A percentile compares a stretch with the other conserved stretches of the same genome.
Conservation (phyloP, 2,113 vertebrate species). For the Verasper variegatus region DNA sequence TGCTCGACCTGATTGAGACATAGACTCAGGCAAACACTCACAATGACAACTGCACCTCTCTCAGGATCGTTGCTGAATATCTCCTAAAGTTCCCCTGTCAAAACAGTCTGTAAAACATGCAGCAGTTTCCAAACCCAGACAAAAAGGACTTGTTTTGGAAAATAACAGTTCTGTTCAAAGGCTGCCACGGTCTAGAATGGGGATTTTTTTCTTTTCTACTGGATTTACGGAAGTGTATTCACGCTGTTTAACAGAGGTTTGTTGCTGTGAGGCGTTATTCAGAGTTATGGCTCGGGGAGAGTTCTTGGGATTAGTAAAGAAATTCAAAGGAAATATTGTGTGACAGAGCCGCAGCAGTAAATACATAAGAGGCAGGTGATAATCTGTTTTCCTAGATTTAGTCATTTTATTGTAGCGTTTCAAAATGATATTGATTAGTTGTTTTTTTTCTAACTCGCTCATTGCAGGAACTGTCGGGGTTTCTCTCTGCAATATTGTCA, state of each 20-base stretch:
- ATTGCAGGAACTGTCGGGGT: too few species aligned
- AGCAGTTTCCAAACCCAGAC: constrained; percentile 35
- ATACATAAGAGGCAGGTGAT: neutral
- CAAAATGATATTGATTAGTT: neutral
- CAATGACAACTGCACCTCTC: constrained; percentile 60
- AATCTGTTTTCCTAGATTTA: neutral
- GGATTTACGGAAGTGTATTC: constrained; percentile 21
- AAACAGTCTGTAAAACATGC: constrained; percentile 42
- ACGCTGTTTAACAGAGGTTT: constrained; percentile 20
- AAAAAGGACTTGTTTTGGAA: constrained; percentile 37
- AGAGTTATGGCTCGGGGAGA: neutral
- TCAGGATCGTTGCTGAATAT: constrained; percentile 52
- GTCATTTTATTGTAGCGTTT: constrained; percentile 2
- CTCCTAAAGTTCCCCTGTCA: constrained; percentile 54
- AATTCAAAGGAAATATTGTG: neutral
- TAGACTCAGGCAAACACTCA: constrained; percentile 53
- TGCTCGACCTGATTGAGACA: constrained; percentile 61
- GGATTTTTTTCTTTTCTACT: constrained; percentile 7
- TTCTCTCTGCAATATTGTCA: too few species aligned
- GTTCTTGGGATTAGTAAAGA: constrained; percentile 8
- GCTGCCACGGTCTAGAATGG: constrained; percentile 5
- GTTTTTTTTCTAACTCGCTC: neutral
- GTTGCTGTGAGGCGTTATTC: constrained; percentile 14
- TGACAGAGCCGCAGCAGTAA: neutral
- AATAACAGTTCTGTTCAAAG: constrained; percentile 43